Evolutionary conservation across 2,888 invertebrate species (phyloP).

Genomic region (Tenthredo mesomela): DNA sequence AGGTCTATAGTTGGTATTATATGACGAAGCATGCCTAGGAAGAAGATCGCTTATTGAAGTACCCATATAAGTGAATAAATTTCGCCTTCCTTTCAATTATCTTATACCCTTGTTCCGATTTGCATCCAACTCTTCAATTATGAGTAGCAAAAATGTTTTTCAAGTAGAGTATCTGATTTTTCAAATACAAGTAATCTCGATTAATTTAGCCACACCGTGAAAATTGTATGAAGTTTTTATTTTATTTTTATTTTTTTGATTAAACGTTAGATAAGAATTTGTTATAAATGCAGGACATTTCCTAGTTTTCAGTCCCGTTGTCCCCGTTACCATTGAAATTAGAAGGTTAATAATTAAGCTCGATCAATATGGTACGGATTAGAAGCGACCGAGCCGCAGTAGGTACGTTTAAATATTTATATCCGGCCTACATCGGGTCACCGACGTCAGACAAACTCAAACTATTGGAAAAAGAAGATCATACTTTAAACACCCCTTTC

Average conservation of each 20-base stretch:
- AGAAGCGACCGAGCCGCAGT: constrained; percentile 4
- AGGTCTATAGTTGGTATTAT: no score
- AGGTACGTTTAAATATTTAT: constrained; percentile 62
- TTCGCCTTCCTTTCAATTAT: no score
- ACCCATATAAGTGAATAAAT: no score
- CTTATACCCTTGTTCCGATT: no score
- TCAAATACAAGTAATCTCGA: neutral
- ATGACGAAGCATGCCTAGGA: no score
- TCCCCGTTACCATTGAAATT: constrained; percentile 21
- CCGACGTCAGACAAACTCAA: constrained; percentile 36
- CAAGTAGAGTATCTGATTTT: neutral
- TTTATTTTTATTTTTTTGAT: neutral
- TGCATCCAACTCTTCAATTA: no score
- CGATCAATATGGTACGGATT: constrained; percentile 46
- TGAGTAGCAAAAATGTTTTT: no score
- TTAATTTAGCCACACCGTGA: neutral
- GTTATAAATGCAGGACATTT: neutral
- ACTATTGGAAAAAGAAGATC: constrained; percentile 19
- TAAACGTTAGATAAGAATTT: neutral
- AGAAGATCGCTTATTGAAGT: no score
- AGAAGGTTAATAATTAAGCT: constrained; percentile 35
- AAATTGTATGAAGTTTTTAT: neutral
- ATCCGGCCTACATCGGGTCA: constrained; percentile 62
- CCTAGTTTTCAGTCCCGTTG: neutral
- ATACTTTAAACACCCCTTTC: neutral